Base-by-base conservation (phyloP, 2,888 invertebrate species). In the Lepeophtheirus nordmannii region DNA sequence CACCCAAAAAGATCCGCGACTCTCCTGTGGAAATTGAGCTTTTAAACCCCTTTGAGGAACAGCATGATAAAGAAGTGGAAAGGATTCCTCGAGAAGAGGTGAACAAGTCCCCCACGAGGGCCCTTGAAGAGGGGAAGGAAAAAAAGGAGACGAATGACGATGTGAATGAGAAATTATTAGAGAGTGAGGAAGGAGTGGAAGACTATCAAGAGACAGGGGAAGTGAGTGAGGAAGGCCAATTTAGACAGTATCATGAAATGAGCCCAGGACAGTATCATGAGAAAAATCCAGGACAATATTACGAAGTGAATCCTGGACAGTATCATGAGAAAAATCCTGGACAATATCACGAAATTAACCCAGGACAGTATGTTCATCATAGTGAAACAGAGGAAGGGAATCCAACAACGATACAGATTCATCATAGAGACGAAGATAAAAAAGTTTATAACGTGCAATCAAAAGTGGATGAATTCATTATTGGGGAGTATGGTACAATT, bases 221-320 rank as follows among this genome's bases (percentile, higher is more conserved):
- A 3, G 58, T 7, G 1, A 58, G 12, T n/a, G 58, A 7, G 62
- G 62, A 39, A 23, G n/a, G n/a, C n/a, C n/a, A n/a, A n/a, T n/a
- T n/a, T n/a, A n/a, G n/a, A n/a, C n/a, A 59, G 23, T 59, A 59
- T 59, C 60, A 9, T 37, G 60, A 59, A 30, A 17, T 37, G 23
- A 5, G 7, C 7, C 30, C 2, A 30, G 62, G 62, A 10, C 62
- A 62, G 40, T 62, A 62, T 17, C 40, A 62, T 40, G 62, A 62
- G 41, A 14, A 10, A 9, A 38, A 62, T 20, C 62, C 62, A 12
- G 62, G 62, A n/a, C 62, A 62, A 7, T 62, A 62, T 40, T 12
- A 62, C 39, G 62, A 62, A 23, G 62, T 62, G 20, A 62, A 62
- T 41, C 62, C 62, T n/a, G 62, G 62, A 11, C 62, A 62, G 20